A percentile compares a stretch with the other conserved stretches of the same genome.
These are phyloP conservation scores for Latrodectus elegans DNA, from an alignment of 2,888 invertebrate species.

Conservation along the genomic window DNA sequence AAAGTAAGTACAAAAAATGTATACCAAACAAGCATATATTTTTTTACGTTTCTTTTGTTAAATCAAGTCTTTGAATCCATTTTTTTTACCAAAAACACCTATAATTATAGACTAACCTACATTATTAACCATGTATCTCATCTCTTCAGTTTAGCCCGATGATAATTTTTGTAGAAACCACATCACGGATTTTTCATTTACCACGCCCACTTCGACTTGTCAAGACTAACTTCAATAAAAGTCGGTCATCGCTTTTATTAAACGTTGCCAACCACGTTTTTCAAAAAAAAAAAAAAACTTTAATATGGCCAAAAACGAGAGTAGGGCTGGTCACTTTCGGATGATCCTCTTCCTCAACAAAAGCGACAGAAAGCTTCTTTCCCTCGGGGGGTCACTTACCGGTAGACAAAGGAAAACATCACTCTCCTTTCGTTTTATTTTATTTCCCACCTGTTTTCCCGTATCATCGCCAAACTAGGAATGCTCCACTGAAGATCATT, in stretches of 20 bases:
- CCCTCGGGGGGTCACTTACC: constrained; percentile 13
- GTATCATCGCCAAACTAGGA: background rate
- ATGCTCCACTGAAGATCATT: too few relatives aligned
- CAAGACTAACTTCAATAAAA: background rate
- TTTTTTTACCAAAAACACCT: too few relatives aligned
- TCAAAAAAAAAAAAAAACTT: background rate
- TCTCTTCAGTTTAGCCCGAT: background rate
- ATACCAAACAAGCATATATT: too few relatives aligned
- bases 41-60: too few relatives aligned
- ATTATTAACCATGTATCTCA: background rate
- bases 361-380: background rate
- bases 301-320: background rate
- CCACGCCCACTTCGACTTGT: background rate
- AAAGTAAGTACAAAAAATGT: too few relatives aligned
- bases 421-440: constrained; percentile 1
- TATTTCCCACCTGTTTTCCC: background rate
- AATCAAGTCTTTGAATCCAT: too few relatives aligned
- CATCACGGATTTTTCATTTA: background rate
- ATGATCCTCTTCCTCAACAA: constrained; percentile 6
- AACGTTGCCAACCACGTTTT: background rate
- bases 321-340: background rate
- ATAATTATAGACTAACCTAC: background rate
- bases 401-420: background rate
- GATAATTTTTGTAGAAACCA: background rate
- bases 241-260: constrained; percentile 3